These are phyloP conservation scores for Drosophila kanapiae DNA, from an alignment of 1,140 invertebrate genomes.

Conservation along the genomic window DNA sequence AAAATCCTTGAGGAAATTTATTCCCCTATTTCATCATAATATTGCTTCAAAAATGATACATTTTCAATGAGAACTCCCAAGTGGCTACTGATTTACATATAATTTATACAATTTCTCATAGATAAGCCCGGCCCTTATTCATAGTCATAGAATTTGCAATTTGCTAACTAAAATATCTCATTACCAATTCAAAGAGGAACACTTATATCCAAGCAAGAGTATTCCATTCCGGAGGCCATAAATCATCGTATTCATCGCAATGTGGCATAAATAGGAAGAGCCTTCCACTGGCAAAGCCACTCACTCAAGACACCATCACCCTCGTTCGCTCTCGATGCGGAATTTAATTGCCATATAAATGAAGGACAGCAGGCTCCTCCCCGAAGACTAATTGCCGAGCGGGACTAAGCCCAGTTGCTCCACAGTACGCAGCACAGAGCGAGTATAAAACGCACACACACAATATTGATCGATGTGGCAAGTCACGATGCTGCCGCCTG, in stretches of 20 bases:
- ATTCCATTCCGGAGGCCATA: constrained; percentile 36
- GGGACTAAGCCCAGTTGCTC: constrained; percentile 2
- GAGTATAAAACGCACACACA: constrained; percentile 24
- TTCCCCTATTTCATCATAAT: background rate
- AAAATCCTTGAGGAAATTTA: background rate
- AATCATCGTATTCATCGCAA: constrained; percentile 33
- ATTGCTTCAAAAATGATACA: background rate
- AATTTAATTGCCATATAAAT: constrained; percentile 77
- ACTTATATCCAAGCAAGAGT: constrained; percentile 4
- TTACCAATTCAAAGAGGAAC: constrained; percentile 42
- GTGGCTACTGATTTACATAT: background rate
- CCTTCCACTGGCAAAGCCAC: constrained; percentile 12
- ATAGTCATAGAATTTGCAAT: constrained; percentile 12
- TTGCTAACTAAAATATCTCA: constrained; percentile 29
- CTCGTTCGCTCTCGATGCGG: constrained; percentile 28
- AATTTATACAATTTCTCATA: constrained; percentile 2
- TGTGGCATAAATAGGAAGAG: constrained; percentile 21
- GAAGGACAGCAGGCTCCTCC: constrained; percentile 51
- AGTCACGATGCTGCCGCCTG: constrained; percentile 43
- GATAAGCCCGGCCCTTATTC: constrained; percentile 15
- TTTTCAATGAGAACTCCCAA: background rate
- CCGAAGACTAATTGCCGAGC: constrained; percentile 65
- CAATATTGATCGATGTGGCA: constrained; percentile 65
- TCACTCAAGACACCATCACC: constrained; percentile 22
- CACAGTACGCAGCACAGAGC: constrained; percentile 7